Base-by-base conservation (phyloP, 2,888 invertebrate species). In the Subacronicta megacephala region DNA sequence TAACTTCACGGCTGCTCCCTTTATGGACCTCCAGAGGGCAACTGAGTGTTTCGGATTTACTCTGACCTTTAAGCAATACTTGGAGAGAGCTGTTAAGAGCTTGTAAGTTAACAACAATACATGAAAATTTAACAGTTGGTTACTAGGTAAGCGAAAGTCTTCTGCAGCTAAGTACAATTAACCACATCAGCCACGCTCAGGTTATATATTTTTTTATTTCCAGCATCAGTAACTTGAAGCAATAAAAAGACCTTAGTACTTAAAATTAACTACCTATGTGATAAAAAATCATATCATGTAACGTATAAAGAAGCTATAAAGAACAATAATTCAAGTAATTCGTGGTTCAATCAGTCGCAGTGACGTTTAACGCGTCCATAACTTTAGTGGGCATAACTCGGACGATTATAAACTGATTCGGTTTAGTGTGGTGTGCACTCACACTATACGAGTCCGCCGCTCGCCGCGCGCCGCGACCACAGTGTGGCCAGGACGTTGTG, bases 361-460 rank as follows among this genome's bases (percentile, higher is more conserved):
- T 62, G 75, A 78, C 67, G 74, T 74, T 77, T 76, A 77, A 78
- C 80, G 75, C 72, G 62, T 74, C 56, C 40, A 50, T 78, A 75
- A 78, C 76, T 75, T 66, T 52, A 74, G 57, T 49, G 68, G 62
- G 58, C 73, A 77, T 76, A 74, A 77, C 72, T 68, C 66, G 56
- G 45, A 40, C 46, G 43, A 15, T 53, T 52, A 23, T 71, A 49
- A 53, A 44, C 12, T 43, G 7, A 37, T 41, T 17, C 26, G 17
- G 12, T 45, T 37, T 41, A n/a, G n/a, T n/a, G n/a, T n/a, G n/a
- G 9, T 36, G 18, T 42, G 51, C 17, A 47, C 41, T 46, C 43
- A 31, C 52, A 59, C 29, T 7, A 6, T n/a, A n/a, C n/a, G n/a
- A n/a, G n/a, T n/a, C n/a, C n/a, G 7, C 45, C 64, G 7, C 6